phyloP scores from a whole-genome alignment of 2,797 vertebrate species.

The Australoheros facetus region DNA sequence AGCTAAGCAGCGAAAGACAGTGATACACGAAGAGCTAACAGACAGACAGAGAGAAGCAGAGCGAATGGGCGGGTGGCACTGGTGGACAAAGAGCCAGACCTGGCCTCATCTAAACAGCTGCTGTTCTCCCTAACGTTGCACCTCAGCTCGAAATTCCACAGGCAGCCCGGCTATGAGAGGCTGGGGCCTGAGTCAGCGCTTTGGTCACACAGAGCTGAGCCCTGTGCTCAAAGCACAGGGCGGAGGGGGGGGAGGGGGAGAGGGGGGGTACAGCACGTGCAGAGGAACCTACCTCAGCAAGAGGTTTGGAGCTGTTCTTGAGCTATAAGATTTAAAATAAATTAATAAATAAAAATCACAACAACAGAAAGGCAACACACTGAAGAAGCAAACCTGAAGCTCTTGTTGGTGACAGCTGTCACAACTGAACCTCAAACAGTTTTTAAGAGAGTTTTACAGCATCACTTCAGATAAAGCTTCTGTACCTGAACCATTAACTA shows the following conservation, averaged over 20 bases:
- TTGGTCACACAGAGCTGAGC: constrained; percentile 65
- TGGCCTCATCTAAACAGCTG: constrained; percentile 75
- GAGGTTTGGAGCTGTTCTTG: neutral
- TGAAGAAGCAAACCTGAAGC: too few species aligned
- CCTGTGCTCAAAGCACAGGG: constrained; percentile 29
- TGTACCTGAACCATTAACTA: neutral
- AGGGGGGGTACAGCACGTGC: constrained; percentile 44
- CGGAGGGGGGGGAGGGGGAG: neutral
- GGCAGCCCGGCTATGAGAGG: constrained; percentile 64
- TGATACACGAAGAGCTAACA: constrained; percentile 14
- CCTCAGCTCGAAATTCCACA: constrained; percentile 78
- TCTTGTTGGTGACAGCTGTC: too few species aligned
- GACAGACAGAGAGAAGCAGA: constrained; percentile 10
- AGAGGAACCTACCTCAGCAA: constrained; percentile 39
- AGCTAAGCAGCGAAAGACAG: constrained; percentile 21
- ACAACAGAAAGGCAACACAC: neutral
- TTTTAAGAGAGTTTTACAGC: too few species aligned
- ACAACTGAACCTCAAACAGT: too few species aligned
- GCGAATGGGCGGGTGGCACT: constrained; percentile 18
- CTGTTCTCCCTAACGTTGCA: constrained; percentile 72
- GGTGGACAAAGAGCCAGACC: constrained; percentile 62
- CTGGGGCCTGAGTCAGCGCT: constrained; percentile 80
- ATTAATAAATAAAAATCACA: neutral
- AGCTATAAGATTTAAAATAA: too few species aligned
- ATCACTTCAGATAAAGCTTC: too few species aligned